Base-by-base conservation (phyloP, 2,888 invertebrate genomes). In the Alentia gelatinosa region DNA sequence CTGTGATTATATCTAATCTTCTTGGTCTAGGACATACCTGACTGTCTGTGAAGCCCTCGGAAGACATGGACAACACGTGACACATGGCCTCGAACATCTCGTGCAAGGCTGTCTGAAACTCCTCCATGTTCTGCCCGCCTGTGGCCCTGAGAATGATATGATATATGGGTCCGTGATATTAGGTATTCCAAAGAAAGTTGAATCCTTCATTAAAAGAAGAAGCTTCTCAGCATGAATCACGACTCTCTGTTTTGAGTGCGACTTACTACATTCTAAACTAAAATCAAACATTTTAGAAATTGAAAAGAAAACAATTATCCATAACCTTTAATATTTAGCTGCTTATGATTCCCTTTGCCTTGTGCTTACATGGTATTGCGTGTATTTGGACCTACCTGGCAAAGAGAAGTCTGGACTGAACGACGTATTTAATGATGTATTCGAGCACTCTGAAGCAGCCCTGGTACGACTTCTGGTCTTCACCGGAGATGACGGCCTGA, bases 361-460 rank as follows among this genome's bases (percentile, higher is more conserved):
- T n/a, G n/a, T n/a, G n/a, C n/a, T n/a, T n/a, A n/a, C n/a, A n/a
- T n/a, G n/a, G n/a, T n/a, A n/a, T n/a, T n/a, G n/a, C n/a, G n/a
- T n/a, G n/a, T n/a, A n/a, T n/a, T n/a, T 19, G 15, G 9, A 75
- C 92, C 93, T 95, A 97, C 98, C 97, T 94, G 79, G 94, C 93
- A 91, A 93, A 94, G 26, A 96, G 93, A 68, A 94, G 92, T 88
- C 95, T 93, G 74, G 98, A 99, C 94, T 98, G 98, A 56, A 99
- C 98, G 0, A 99, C 98, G 94, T 99, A 97, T 93, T 98, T 98
- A 96, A 99, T 98, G 93, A 99, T 98, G 92, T 98, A 98, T 95
- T 98, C 98, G 79, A 99, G 96, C 37, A 92, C 92, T 90, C 89
- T 91, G 88, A 92, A 92, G 89, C 92, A 91, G 33, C 68, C 68